Conservation (phyloP, 2,113 vertebrate genomes). For the Atlantisia rogersi region DNA sequence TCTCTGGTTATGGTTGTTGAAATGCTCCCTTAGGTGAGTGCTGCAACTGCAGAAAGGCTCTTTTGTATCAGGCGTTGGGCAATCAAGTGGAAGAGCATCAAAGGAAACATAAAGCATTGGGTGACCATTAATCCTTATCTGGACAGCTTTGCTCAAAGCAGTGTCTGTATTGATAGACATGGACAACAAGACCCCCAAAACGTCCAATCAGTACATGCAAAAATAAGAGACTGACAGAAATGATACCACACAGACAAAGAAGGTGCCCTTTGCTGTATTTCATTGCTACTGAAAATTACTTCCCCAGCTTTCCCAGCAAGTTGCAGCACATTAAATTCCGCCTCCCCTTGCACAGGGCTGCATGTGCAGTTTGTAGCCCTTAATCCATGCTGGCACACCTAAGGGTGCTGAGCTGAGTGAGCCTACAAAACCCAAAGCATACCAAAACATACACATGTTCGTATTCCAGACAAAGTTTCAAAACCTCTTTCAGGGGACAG, state of each 20-base stretch:
- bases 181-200: not conserved
- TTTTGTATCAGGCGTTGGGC: not conserved
- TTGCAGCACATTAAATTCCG: not conserved
- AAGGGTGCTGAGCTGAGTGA: accelerated
- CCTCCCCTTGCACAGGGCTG: no score
- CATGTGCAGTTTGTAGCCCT: not conserved
- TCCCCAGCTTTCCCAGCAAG: not conserved
- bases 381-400: not conserved
- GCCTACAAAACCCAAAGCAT: not conserved
- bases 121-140: not conserved
- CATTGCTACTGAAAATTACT: not conserved
- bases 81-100: not conserved
- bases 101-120: not conserved
- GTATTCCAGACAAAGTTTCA: not conserved
- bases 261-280: not conserved
- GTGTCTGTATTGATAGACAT: not conserved
- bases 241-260: not conserved
- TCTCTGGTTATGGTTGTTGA: not conserved
- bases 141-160: not conserved
- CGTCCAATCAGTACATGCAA: not conserved
- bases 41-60: not conserved
- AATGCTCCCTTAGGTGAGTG: not conserved
- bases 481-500: not conserved
- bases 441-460: not conserved
- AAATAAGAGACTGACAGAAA: not conserved